Base-by-base conservation (phyloP, 2,888 invertebrate genomes). In the Stenolophus ochropezus region DNA sequence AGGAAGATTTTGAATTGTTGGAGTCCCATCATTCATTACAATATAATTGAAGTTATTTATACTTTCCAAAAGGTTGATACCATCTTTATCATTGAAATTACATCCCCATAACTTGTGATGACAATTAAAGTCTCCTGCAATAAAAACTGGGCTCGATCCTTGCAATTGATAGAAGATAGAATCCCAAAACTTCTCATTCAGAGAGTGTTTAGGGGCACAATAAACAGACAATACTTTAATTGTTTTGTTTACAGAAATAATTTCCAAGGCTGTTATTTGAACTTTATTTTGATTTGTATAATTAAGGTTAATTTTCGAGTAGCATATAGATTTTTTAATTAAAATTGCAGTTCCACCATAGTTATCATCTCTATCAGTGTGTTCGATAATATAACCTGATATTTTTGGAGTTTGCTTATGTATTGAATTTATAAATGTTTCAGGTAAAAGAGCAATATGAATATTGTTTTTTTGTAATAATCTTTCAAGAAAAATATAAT, bases 281-380 rank as follows among this genome's bases (percentile, higher is more conserved):
- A 71, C 20, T 8, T 42, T 71, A 33, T 71, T 20, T 42, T 33
- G 14, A 8, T 42, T 4, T 5, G 33, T 33, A 16, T 71, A 42
- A 6, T 42, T 71, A 42, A 71, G 3, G 8, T 71, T 8, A 18
- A 71, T 11, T 5, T 42, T 71, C 33, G 4, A 2, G 42, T 42
- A 71, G 16, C 42, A 18, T 42, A 71, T 71, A 42, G 33, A 14
- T 42, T 71, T 71, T 71, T 71, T 71, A 3, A 33, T 71, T 16
- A 71, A 11, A 16, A 71, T 42, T 33, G 14, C 33, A 14, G 42
- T 42, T 16, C 69, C 42, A 14, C 69, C 69, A 65, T 65, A 65
- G 1, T 25, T 25, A 20, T 71, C 42, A 16, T 47, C 11, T 71
- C 69, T 71, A n/a, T 71, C 42, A 33, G 20, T 71, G 33, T 71